Conservation (phyloP, 2,113 vertebrate species). For the Tor tambroides region DNA sequence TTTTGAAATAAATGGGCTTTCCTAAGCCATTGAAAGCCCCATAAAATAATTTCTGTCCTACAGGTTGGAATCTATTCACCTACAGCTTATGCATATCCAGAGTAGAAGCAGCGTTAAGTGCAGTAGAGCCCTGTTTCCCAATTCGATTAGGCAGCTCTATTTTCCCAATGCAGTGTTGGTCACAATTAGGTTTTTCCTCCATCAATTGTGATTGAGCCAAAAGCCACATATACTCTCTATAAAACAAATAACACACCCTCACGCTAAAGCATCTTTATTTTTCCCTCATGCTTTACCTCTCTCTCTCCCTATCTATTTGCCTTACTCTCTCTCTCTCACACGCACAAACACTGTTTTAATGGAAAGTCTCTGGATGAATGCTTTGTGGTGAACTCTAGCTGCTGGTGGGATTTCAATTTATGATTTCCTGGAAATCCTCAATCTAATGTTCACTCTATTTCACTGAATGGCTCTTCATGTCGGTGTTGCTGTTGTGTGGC, state of each 20-base stretch:
- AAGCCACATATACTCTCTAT: constrained; percentile 44
- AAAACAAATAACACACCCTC: constrained; percentile 33
- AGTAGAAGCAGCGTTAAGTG: constrained; percentile 36
- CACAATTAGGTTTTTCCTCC: constrained; percentile 53
- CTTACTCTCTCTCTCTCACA: constrained; percentile 1
- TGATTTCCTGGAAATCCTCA: constrained; percentile 59
- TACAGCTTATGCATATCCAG: constrained; percentile 13
- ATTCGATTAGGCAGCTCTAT: constrained; percentile 45
- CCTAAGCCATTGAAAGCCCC: constrained; percentile 13
- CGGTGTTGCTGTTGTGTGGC: constrained; percentile 32
- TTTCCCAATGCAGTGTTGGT: constrained; percentile 51
- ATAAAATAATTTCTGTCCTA: constrained; percentile 8
- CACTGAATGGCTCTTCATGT: constrained; percentile 44
- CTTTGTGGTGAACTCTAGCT: constrained; percentile 53
- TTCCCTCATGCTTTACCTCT: neutral
- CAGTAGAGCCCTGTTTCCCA: constrained; percentile 20
- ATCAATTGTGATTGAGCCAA: constrained; percentile 49
- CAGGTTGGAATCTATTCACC: constrained; percentile 31
- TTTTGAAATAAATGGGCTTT: constrained; percentile 20
- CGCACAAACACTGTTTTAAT: constrained; percentile 54
- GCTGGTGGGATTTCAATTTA: constrained; percentile 53
- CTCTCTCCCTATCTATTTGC: neutral
- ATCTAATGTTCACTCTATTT: constrained; percentile 57
- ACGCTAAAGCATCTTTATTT: constrained; percentile 1
- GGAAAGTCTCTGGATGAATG: constrained; percentile 55